Evolutionary conservation across 2,888 invertebrate genomes (phyloP).

Genomic region (Xestia sexstrigata): DNA sequence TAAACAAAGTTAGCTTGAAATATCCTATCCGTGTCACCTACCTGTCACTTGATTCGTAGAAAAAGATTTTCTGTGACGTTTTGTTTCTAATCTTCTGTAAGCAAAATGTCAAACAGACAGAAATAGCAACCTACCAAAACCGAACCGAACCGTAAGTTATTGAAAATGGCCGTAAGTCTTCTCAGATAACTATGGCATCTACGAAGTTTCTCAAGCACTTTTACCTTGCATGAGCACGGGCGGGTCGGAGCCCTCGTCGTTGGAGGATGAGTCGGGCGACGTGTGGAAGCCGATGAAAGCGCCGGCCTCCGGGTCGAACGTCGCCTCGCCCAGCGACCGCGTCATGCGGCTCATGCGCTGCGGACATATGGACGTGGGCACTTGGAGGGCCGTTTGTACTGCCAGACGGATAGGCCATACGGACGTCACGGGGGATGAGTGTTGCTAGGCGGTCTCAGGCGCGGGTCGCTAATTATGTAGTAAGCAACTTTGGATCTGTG

Average conservation of each 20-base stretch:
- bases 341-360: conserved; percentile 94
- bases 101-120: too few relatives aligned
- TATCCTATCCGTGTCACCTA: too few relatives aligned
- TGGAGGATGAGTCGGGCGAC: conserved; percentile 92
- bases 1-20: too few relatives aligned
- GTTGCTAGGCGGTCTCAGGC: too few relatives aligned
- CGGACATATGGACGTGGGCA: not conserved
- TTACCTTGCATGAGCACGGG: conserved; percentile 83
- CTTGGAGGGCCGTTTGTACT: not conserved
- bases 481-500: not conserved
- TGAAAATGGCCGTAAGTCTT: too few relatives aligned
- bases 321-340: conserved; percentile 86
- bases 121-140: too few relatives aligned
- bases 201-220: not conserved
- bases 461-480: too few relatives aligned
- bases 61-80: too few relatives aligned
- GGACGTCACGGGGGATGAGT: too few relatives aligned
- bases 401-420: not conserved
- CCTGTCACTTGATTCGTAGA: too few relatives aligned
- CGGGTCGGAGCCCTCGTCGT: conserved; percentile 84
- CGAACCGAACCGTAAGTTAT: too few relatives aligned
- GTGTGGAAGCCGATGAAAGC: conserved; percentile 96
- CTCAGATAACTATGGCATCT: not conserved
- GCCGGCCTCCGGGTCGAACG: conserved; percentile 94
- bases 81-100: too few relatives aligned